phyloP scores from a whole-genome alignment of 2,113 vertebrate species.

The Platichthys flesus region DNA sequence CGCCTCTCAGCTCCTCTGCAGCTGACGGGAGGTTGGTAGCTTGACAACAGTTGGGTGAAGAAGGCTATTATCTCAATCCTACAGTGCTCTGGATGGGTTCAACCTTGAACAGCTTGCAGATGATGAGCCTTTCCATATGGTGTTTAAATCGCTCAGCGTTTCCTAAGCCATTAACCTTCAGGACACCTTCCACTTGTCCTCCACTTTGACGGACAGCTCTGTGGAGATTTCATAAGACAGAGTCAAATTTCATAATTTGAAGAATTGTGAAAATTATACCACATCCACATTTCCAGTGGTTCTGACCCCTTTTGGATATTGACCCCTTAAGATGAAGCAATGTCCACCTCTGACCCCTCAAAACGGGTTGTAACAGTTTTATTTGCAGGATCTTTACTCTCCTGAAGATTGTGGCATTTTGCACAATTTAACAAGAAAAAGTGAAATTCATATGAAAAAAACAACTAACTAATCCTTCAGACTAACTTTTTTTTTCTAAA shows the following conservation, averaged over 20 bases:
- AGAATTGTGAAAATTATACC: too few species aligned
- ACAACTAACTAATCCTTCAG: neutral
- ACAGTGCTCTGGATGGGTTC: constrained; percentile 79
- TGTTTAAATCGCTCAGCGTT: constrained; percentile 79
- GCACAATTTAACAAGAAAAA: neutral
- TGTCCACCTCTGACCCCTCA: neutral
- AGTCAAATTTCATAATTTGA: neutral
- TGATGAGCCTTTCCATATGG: constrained; percentile 83
- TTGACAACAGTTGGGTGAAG: constrained; percentile 79
- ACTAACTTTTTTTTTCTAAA: neutral
- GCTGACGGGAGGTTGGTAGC: constrained; percentile 58
- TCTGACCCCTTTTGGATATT: neutral
- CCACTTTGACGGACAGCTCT: constrained; percentile 76
- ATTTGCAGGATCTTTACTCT: too few species aligned
- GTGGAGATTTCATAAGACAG: constrained; percentile 39
- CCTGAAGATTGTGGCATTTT: too few species aligned
- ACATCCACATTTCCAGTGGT: neutral
- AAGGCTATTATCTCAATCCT: constrained; percentile 80
- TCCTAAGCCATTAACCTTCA: constrained; percentile 82
- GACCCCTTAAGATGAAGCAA: neutral
- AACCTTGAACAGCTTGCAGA: constrained; percentile 83
- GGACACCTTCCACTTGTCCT: constrained; percentile 77
- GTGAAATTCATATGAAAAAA: neutral
- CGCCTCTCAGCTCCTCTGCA: constrained; percentile 64
- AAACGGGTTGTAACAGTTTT: too few species aligned